Base-by-base conservation (phyloP, 1,140 invertebrate species). In the Tigriopus japonicus region DNA sequence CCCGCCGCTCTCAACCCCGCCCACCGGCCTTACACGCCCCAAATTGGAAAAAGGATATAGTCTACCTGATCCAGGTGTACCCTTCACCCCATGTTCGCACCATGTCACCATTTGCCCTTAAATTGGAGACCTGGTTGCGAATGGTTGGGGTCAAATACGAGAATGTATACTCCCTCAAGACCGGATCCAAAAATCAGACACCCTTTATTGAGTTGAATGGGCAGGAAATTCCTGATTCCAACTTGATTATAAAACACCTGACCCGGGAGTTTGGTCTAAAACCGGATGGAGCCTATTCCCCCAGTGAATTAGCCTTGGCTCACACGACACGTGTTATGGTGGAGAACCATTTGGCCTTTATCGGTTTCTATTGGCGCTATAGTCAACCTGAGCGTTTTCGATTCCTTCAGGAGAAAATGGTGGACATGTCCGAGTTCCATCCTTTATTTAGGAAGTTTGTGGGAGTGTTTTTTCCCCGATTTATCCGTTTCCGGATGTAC, bases 171-270 rank as follows among this genome's bases (percentile, higher is more conserved):
- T 9, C 14, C 13, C 43, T 41, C 13, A 23, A 14, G 19, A 23
- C 17, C 19, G 41, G 17, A 6, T 14, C 9, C 23, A 71, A 71
- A 55, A 69, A 70, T 7, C 67, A 69, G 6, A 52, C 72, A 14
- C 70, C 70, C 21, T 71, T 70, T 62, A 65, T 72, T 3, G 70
- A 72, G 65, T 52, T 72, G 13, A 72, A 72, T 64, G 71, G 71
- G 10, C 62, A 66, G 12, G 68, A 73, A 63, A 69, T 70, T 42
- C 63, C 65, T n/a, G 70, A 71, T 53, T 68, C 69, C 7, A 68
- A 69, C 56, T 62, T 66, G 13, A 71, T 72, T 42, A 73, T 72
- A 28, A 55, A 62, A 6, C 68, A 69, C 52, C 55, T 69, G 21
- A 64, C 66, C 9, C 51, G 64, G 52, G 52, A 64, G 10, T 65